phyloP scores from a whole-genome alignment of 2,888 invertebrate genomes.

The Drosophila leonis region DNA sequence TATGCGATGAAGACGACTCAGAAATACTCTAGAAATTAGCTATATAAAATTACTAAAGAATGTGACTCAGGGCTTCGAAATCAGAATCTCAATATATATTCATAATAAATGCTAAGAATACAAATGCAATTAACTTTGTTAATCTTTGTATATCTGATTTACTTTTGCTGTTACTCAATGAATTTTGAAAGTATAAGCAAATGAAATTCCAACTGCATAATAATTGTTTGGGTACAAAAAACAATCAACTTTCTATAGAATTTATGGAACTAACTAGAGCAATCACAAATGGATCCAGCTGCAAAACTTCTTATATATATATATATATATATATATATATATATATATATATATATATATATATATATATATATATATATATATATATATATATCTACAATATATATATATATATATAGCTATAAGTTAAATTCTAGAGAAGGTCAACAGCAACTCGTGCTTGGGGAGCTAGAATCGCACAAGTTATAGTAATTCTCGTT shows the following conservation, averaged over 20 bases:
- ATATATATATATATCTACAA: neutral
- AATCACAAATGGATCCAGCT: neutral
- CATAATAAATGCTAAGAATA: neutral
- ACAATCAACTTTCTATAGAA: neutral
- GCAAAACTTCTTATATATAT: neutral
- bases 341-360: neutral
- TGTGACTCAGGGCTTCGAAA: no score
- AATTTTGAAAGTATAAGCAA: neutral
- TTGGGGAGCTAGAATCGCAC: neutral
- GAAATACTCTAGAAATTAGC: constrained; percentile 1
- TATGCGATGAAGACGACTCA: neutral
- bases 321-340: neutral
- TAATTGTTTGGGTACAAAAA: neutral
- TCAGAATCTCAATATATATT: no score
- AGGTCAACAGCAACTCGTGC: neutral
- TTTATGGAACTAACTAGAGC: neutral
- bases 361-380: neutral
- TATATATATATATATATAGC: neutral
- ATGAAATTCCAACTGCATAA: neutral
- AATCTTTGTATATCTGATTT: neutral
- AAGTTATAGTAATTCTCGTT: neutral
- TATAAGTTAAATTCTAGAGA: neutral
- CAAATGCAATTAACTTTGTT: neutral
- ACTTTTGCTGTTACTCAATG: neutral
- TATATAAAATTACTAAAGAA: neutral